phyloP scores from a whole-genome alignment of 2,113 vertebrate genomes.

The Cathartes aura region DNA sequence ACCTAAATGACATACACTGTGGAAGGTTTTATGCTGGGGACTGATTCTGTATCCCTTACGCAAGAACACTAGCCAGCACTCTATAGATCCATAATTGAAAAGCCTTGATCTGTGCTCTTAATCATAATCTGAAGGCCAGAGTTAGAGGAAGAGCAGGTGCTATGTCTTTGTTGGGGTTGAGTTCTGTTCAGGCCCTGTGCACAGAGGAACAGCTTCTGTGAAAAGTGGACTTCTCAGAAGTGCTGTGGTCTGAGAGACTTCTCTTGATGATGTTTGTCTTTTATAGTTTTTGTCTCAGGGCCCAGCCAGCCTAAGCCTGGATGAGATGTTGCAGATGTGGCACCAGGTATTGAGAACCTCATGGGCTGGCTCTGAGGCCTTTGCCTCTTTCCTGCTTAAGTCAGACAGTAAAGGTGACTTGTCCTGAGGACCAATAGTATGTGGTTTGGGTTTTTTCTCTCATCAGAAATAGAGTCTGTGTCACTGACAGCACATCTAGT shows the following conservation, averaged over 20 bases:
- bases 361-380: not conserved
- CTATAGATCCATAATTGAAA: not conserved
- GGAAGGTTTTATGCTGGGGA: not conserved
- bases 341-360: not conserved
- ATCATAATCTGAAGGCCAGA: not conserved
- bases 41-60: not conserved
- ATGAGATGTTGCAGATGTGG: not conserved
- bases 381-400: not conserved
- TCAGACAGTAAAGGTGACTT: not conserved
- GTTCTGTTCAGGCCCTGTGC: not conserved
- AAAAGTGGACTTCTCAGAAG: not conserved
- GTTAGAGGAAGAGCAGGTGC: not conserved
- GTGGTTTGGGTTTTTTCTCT: not conserved
- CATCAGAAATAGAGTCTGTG: not conserved
- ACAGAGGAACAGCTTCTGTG: not conserved
- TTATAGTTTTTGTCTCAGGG: not conserved
- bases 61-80: not conserved
- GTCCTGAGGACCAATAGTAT: rapidly evolving
- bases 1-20: rapidly evolving
- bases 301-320: not conserved
- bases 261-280: not conserved
- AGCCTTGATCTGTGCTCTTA: not conserved
- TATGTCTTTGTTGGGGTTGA: not conserved
- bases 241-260: not conserved
- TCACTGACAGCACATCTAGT: not conserved